Evolutionary conservation across 1,140 invertebrate species (phyloP).

Genomic region (Zaprionus inermis): DNA sequence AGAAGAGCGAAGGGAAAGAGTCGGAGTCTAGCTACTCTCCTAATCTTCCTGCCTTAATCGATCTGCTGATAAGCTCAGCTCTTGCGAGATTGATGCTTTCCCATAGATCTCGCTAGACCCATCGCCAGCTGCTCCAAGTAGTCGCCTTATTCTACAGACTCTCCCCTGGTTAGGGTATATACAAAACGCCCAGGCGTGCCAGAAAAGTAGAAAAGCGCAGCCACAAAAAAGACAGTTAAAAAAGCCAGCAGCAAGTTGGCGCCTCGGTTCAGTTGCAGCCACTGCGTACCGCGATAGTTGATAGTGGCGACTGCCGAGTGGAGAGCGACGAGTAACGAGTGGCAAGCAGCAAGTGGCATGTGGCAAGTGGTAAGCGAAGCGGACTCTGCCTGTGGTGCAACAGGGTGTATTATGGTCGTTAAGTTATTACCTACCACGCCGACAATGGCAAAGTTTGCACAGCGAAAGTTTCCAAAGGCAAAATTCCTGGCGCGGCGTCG

Average conservation of each 20-base stretch:
- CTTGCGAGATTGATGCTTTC: neutral
- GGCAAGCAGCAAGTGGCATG: conserved; percentile 3
- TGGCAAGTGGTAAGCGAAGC: conserved; percentile 40
- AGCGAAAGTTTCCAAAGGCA: conserved; percentile 71
- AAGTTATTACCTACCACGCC: conserved; percentile 78
- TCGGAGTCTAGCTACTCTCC: no score
- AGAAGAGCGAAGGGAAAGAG: no score
- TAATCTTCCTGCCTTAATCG: no score
- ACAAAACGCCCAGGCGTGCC: conserved; percentile 33
- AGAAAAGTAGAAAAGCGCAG: conserved; percentile 41
- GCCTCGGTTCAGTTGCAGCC: conserved; percentile 5
- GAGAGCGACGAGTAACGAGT: neutral
- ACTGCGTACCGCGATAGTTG: conserved; percentile 30
- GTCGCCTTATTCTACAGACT: neutral
- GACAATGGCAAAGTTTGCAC: conserved; percentile 80
- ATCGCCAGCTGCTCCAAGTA: neutral
- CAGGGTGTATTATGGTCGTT: conserved; percentile 83
- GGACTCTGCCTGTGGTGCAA: conserved; percentile 54
- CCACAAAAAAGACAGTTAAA: conserved; percentile 43
- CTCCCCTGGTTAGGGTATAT: conserved; percentile 21
- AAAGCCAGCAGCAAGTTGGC: conserved; percentile 35
- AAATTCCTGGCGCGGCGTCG: conserved; percentile 64
- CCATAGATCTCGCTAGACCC: neutral
- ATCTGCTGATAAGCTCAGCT: no score
- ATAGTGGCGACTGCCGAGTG: conserved; percentile 19